Evolutionary conservation across 2,888 invertebrate species (phyloP).

Genomic region (Archips xylosteana): DNA sequence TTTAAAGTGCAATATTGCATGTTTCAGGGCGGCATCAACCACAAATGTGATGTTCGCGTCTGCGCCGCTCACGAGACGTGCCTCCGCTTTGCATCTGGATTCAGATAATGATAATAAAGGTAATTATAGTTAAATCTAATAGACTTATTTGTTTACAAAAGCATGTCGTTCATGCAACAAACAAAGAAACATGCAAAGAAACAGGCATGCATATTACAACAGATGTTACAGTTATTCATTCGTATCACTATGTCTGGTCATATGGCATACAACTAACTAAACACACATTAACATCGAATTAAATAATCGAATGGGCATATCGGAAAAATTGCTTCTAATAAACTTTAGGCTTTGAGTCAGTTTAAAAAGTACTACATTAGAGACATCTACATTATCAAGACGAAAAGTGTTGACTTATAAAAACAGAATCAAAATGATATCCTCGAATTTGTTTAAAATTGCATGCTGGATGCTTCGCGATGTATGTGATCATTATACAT

Average conservation of each 20-base stretch:
- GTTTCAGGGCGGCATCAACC: constrained; percentile 93
- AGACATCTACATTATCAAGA: too few relatives aligned
- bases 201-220: too few relatives aligned
- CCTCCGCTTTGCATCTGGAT: constrained; percentile 93
- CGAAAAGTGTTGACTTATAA: too few relatives aligned
- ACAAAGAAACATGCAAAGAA: too few relatives aligned
- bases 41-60: constrained; percentile 94
- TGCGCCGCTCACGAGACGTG: constrained; percentile 92
- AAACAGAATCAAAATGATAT: background rate
- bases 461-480: constrained; percentile 14
- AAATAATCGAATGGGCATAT: too few relatives aligned
- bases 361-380: too few relatives aligned
- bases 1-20: constrained; percentile 30
- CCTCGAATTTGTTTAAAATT: background rate
- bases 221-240: too few relatives aligned
- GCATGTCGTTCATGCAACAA: too few relatives aligned
- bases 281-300: too few relatives aligned
- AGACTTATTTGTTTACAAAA: too few relatives aligned
- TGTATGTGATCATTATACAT: background rate
- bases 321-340: background rate
- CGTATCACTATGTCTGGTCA: too few relatives aligned
- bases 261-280: too few relatives aligned
- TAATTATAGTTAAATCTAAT: constrained; percentile 45
- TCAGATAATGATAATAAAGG: constrained; percentile 89
- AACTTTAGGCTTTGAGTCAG: background rate